phyloP scores from a whole-genome alignment of 2,113 vertebrate species.

The Scomber scombrus region DNA sequence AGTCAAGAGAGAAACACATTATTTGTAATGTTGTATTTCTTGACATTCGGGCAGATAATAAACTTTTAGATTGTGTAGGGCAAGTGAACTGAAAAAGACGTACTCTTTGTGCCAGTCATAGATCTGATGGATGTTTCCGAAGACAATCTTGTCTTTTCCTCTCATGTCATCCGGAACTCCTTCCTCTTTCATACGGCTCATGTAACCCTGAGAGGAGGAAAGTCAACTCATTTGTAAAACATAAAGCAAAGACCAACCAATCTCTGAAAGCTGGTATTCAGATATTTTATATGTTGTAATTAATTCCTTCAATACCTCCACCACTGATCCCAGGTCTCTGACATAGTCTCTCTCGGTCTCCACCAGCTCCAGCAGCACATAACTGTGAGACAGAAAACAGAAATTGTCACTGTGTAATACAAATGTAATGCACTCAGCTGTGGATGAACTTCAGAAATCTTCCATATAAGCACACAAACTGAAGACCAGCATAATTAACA shows the following conservation, averaged over 20 bases:
- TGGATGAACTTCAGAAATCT: constrained; percentile 35
- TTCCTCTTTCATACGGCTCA: constrained; percentile 98
- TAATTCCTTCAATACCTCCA: constrained; percentile 87
- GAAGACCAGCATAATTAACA: constrained; percentile 24
- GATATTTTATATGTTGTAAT: not conserved
- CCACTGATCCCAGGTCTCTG: constrained; percentile 94
- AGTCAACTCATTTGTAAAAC: constrained; percentile 6
- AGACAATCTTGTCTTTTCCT: constrained; percentile 99
- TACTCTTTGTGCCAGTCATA: constrained; percentile 99
- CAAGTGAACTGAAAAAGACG: constrained; percentile 37
- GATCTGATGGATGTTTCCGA: constrained; percentile 99
- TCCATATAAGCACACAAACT: constrained; percentile 44
- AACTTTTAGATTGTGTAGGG: not conserved
- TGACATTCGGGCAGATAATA: not conserved
- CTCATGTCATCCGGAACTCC: constrained; percentile 99
- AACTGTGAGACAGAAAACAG: constrained; percentile 84
- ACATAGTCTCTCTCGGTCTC: constrained; percentile 98
- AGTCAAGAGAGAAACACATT: constrained; percentile 31
- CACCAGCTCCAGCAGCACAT: constrained; percentile 95
- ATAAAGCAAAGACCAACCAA: not conserved
- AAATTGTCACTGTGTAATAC: constrained; percentile 27
- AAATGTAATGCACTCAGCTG: constrained; percentile 34
- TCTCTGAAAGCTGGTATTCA: not conserved
- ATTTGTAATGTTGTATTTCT: not conserved
- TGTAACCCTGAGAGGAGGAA: constrained; percentile 89